Base-by-base conservation (phyloP, 2,888 invertebrate species). In the Lydus trimaculatus region DNA sequence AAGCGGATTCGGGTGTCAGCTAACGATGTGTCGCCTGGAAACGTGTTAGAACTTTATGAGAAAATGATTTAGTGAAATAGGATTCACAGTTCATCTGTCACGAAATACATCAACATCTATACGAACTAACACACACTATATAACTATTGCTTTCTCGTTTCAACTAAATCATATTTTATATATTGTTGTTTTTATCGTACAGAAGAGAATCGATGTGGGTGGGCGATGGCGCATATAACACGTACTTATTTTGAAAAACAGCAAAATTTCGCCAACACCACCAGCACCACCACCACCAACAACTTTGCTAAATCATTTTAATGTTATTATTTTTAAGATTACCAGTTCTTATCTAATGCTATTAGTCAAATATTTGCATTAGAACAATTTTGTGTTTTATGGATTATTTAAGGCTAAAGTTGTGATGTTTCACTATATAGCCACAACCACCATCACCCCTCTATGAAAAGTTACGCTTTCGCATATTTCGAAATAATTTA, bases 61-160 rank as follows among this genome's bases (percentile, higher is more conserved):
- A 78, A 80, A 80, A 84, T 84, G 84, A 84, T 84, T 84, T 84
- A 84, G 80, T 82, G 82, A 79, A 80, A 82, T 78, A 79, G 83
- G 83, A 84, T 84, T 84, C 83, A 84, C 84, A 84, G 83, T 83
- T 84, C 84, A 82, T 83, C 83, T 84, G 82, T 82, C 82, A 80
- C 72, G 80, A 78, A 76, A 81, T 79, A 77, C 80, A 80, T 81
- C 80, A 81, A 77, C 79, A 76, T 79, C 75, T 67, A n/a, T n/a
- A 72, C 70, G 75, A 56, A 56, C 56, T 65, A 73, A 74, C 56
- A 76, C 56, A 76, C 74, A 73, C 74, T 70, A 66, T 62, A 67
- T 69, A 63, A 64, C 61, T 60, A 66, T 48, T 39, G 28, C 59
- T 13, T 25, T 25, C 25, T 56, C 56, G 6, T 56, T 56, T 25